These are phyloP conservation scores for Poeciliopsis presidionis DNA, from an alignment of 2,797 vertebrate genomes.

Conservation along the genomic window DNA sequence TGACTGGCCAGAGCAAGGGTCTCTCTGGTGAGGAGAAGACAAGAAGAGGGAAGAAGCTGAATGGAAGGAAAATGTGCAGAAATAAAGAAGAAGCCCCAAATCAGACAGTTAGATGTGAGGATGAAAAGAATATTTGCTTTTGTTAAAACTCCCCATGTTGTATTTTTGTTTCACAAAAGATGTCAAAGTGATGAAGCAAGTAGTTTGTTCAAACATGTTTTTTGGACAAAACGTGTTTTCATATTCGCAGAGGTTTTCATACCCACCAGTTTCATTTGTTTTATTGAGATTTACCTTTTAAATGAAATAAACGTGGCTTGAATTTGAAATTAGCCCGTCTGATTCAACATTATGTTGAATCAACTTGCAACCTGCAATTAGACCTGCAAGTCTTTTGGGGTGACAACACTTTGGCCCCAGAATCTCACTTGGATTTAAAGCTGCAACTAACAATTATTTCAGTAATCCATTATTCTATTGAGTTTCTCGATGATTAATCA, in stretches of 20 bases:
- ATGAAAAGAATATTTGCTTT: slow-evolving; percentile 45
- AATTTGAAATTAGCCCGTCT: background rate
- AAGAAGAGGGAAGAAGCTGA: slow-evolving; percentile 20
- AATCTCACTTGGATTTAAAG: background rate
- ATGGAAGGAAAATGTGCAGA: slow-evolving; percentile 12
- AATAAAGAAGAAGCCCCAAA: slow-evolving; percentile 15
- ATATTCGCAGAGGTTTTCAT: background rate
- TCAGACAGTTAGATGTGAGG: slow-evolving; percentile 35
- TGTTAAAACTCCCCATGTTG: slow-evolving; percentile 23
- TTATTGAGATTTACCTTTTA: background rate
- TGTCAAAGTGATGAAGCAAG: background rate
- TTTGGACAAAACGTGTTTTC: too few relatives aligned
- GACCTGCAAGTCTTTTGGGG: background rate
- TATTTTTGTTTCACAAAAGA: background rate
- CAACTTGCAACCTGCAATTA: background rate
- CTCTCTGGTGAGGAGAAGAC: slow-evolving; percentile 69
- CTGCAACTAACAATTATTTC: too few relatives aligned
- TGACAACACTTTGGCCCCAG: background rate
- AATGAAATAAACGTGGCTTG: background rate
- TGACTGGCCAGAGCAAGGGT: slow-evolving; percentile 69
- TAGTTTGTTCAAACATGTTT: background rate
- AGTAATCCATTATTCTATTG: too few relatives aligned
- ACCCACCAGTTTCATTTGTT: background rate
- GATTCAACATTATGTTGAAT: background rate
- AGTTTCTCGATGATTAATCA: too few relatives aligned